Evolutionary conservation across 2,113 vertebrate species (phyloP).

Genomic region (Triplophysa rosa): DNA sequence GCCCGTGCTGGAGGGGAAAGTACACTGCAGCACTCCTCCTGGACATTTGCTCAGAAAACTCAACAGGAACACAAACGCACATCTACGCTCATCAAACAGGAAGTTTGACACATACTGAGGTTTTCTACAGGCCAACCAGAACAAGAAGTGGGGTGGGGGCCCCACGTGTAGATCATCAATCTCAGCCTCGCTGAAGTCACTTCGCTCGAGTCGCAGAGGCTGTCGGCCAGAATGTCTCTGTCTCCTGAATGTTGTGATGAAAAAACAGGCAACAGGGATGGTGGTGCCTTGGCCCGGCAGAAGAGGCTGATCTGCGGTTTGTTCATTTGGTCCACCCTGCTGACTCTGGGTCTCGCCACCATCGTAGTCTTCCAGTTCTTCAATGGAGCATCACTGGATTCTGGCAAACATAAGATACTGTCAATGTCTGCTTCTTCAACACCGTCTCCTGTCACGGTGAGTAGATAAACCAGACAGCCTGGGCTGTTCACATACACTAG

Average conservation of each 20-base stretch:
- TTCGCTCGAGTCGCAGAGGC: background rate
- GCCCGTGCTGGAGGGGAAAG: slow-evolving; percentile 59
- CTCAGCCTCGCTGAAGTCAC: background rate
- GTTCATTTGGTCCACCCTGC: slow-evolving; percentile 63
- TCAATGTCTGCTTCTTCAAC: background rate
- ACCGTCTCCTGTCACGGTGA: background rate
- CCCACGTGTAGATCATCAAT: slow-evolving; percentile 14
- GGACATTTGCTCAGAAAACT: slow-evolving; percentile 37
- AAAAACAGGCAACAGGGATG: slow-evolving; percentile 49
- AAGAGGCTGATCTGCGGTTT: slow-evolving; percentile 57
- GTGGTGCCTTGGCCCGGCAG: slow-evolving; percentile 8
- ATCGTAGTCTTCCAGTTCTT: slow-evolving; percentile 61
- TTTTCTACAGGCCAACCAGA: slow-evolving; percentile 61
- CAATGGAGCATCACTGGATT: slow-evolving; percentile 24
- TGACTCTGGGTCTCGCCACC: slow-evolving; percentile 58
- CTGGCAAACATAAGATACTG: background rate
- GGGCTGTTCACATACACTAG: background rate
- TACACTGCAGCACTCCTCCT: slow-evolving; percentile 57
- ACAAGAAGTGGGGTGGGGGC: slow-evolving; percentile 46
- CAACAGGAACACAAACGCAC: slow-evolving; percentile 44
- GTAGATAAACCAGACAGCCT: background rate
- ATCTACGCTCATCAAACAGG: slow-evolving; percentile 59
- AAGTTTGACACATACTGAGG: slow-evolving; percentile 56
- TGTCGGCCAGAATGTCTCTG: slow-evolving; percentile 22
- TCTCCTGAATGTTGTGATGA: slow-evolving; percentile 40